phyloP scores from a whole-genome alignment of 2,888 invertebrate genomes.

The Philopedon plagiatum region DNA sequence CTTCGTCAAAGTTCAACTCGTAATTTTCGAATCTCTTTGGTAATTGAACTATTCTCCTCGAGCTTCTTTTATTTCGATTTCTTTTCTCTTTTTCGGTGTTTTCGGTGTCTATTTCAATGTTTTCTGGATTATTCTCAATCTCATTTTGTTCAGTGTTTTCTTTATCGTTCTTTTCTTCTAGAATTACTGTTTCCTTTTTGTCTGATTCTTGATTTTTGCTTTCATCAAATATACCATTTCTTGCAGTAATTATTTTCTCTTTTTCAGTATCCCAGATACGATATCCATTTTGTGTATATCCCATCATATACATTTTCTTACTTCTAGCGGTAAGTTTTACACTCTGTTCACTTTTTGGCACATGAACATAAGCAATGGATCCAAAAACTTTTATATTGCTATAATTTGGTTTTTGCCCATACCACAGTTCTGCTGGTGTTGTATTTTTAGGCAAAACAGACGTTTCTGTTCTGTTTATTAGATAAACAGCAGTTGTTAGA shows the following conservation, averaged over 20 bases:
- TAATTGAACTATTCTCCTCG: constrained; percentile 28
- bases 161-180: not conserved
- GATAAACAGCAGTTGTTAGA: constrained; percentile 37
- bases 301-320: constrained; percentile 3
- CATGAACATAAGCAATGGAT: constrained; percentile 14
- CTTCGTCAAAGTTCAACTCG: not conserved
- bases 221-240: constrained; percentile 25
- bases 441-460: not conserved
- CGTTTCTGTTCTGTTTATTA: constrained; percentile 33
- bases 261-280: constrained; percentile 12
- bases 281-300: constrained; percentile 5
- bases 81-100: not conserved
- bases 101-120: not conserved
- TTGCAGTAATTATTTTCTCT: constrained; percentile 11
- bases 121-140: not conserved
- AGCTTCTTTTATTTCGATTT: constrained; percentile 11
- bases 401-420: constrained; percentile 14
- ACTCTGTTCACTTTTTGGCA: not conserved
- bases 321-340: not conserved
- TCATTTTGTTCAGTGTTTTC: not conserved
- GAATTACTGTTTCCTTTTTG: constrained; percentile 18
- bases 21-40: not conserved
- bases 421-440: constrained; percentile 25
- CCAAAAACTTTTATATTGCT: constrained; percentile 20
- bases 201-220: constrained; percentile 23